A percentile compares a stretch with the other conserved stretches of the same genome.
Conservation (phyloP, 2,888 invertebrate genomes). For the Sthenelais limicola region DNA sequence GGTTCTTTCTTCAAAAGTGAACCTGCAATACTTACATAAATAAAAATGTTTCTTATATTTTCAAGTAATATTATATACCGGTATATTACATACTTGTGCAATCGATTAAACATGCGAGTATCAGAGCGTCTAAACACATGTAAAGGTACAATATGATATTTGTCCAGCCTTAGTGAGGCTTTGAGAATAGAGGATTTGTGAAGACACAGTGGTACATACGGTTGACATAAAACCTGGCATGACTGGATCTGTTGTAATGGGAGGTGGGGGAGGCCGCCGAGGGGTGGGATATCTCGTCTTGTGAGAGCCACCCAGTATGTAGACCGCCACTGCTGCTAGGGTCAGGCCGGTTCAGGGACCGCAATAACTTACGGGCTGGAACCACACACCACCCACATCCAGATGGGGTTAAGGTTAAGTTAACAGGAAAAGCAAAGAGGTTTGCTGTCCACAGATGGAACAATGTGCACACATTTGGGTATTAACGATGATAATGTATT, state of each 20-base stretch:
- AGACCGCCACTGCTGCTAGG: neutral
- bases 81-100: no score
- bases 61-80: no score
- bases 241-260: constrained; percentile 29
- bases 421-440: constrained; percentile 23
- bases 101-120: no score
- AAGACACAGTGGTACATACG: constrained; percentile 39
- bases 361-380: constrained; percentile 23
- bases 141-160: no score
- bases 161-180: no score
- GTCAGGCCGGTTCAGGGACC: neutral
- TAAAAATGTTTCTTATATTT: no score
- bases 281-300: constrained; percentile 22
- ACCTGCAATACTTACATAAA: no score
- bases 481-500: no score
- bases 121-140: no score
- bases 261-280: constrained; percentile 25
- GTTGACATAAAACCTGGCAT: constrained; percentile 35
- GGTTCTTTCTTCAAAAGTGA: no score
- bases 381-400: constrained; percentile 37
- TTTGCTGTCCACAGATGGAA: neutral
- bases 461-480: no score
- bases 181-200: no score
- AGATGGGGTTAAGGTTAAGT: constrained; percentile 14
- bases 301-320: constrained; percentile 7